Percentiles rank a stretch among this genome's conserved stretches.
phyloP scores from a whole-genome alignment of 2,888 invertebrate species.

The Calliopum simillimum region DNA sequence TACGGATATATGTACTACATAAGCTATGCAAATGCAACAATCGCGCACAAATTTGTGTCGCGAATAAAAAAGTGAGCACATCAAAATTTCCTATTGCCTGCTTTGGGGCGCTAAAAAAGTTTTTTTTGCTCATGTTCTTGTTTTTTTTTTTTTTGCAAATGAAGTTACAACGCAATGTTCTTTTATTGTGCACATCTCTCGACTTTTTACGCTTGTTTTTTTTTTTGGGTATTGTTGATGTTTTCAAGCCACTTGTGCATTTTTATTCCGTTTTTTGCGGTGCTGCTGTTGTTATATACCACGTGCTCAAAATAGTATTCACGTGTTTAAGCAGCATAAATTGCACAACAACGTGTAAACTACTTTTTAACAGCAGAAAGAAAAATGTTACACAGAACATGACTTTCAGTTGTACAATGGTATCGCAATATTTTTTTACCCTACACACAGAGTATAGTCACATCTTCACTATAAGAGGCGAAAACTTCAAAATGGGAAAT shows the following conservation, averaged over 20 bases:
- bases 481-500: too few relatives aligned
- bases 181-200: too few relatives aligned
- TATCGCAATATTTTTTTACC: too few relatives aligned
- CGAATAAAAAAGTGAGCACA: conserved; percentile 2
- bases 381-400: not conserved
- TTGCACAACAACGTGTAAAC: conserved; percentile 63
- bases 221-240: too few relatives aligned
- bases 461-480: too few relatives aligned
- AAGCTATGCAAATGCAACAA: conserved; percentile 8
- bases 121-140: too few relatives aligned
- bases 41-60: not conserved
- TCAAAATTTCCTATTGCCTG: not conserved
- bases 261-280: not conserved
- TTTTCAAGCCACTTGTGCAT: not conserved
- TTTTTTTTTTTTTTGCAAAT: too few relatives aligned
- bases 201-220: too few relatives aligned
- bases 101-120: not conserved
- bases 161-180: too few relatives aligned
- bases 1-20: too few relatives aligned
- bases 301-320: conserved; percentile 43
- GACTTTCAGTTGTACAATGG: not conserved
- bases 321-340: conserved; percentile 62
- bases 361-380: conserved; percentile 58
- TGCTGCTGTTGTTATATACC: not conserved
- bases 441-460: too few relatives aligned